Conservation (phyloP, 1,140 invertebrate species). For the Panulirus ornatus region DNA sequence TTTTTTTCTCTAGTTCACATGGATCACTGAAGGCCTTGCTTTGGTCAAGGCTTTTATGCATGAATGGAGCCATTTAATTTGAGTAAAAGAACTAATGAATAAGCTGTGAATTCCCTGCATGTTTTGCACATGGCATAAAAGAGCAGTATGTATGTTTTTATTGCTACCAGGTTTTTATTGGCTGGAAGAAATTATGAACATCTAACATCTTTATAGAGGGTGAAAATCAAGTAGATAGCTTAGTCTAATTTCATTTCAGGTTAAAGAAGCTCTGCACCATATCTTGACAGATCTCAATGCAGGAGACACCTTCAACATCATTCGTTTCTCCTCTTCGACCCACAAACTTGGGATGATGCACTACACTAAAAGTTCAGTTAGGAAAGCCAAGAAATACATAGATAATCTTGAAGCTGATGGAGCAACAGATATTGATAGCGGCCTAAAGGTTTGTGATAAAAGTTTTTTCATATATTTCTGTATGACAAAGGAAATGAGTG, state of each 20-base stretch:
- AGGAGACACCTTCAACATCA: slow-evolving; percentile 73
- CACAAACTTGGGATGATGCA: slow-evolving; percentile 60
- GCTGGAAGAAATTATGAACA: background rate
- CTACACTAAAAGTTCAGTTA: slow-evolving; percentile 48
- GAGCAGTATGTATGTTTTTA: no score
- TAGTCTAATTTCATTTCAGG: no score
- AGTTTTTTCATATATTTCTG: background rate
- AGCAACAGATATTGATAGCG: slow-evolving; percentile 72
- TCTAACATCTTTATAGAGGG: background rate
- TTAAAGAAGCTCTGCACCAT: slow-evolving; percentile 69
- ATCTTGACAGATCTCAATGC: slow-evolving; percentile 70
- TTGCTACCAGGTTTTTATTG: no score
- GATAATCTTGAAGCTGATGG: slow-evolving; percentile 63
- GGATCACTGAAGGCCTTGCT: no score
- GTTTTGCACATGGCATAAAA: no score
- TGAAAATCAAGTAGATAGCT: background rate
- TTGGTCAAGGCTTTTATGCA: no score
- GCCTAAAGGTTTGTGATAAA: slow-evolving; percentile 57
- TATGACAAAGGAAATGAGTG: background rate
- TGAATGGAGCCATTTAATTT: no score
- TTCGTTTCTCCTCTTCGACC: slow-evolving; percentile 53
- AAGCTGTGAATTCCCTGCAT: no score
- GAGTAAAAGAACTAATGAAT: no score
- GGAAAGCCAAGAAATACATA: slow-evolving; percentile 70
- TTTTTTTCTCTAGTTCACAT: no score